These are phyloP conservation scores for Cyclura pinguis DNA, from an alignment of 2,797 vertebrate genomes.

Conservation along the genomic window DNA sequence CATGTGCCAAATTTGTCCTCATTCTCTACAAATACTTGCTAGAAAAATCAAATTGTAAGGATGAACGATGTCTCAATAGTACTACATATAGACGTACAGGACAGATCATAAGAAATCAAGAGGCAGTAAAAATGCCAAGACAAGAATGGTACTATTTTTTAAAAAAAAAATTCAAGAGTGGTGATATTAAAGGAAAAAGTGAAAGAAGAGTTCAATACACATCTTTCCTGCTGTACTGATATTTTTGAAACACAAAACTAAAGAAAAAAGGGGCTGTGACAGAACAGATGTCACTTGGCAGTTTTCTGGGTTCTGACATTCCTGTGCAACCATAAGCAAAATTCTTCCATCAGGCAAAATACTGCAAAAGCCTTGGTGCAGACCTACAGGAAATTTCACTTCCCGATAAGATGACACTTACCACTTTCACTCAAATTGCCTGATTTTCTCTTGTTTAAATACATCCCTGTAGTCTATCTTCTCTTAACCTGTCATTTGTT, in stretches of 20 bases:
- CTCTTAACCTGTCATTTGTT: no score
- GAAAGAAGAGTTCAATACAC: background rate
- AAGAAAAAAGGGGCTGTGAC: background rate
- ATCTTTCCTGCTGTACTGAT: background rate
- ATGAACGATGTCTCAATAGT: background rate
- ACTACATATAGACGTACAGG: no score
- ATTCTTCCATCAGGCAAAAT: constrained; percentile 7
- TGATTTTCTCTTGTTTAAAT: background rate
- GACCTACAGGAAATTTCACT: background rate
- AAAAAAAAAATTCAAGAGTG: background rate
- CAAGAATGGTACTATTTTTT: background rate
- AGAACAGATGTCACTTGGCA: constrained; percentile 28
- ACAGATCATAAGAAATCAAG: background rate
- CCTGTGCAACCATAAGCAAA: background rate
- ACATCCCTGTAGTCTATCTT: background rate
- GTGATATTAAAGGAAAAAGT: background rate
- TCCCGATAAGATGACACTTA: background rate
- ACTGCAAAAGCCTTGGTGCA: background rate
- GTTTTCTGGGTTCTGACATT: background rate
- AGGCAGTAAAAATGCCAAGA: background rate
- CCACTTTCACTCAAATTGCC: background rate
- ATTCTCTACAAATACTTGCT: background rate
- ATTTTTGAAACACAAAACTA: background rate
- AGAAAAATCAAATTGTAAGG: background rate
- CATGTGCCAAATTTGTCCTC: background rate